A percentile compares a stretch with the other conserved stretches of the same genome.
Evolutionary conservation across 2,113 vertebrate genomes (phyloP).

Genomic region (Microcebus jonahi): DNA sequence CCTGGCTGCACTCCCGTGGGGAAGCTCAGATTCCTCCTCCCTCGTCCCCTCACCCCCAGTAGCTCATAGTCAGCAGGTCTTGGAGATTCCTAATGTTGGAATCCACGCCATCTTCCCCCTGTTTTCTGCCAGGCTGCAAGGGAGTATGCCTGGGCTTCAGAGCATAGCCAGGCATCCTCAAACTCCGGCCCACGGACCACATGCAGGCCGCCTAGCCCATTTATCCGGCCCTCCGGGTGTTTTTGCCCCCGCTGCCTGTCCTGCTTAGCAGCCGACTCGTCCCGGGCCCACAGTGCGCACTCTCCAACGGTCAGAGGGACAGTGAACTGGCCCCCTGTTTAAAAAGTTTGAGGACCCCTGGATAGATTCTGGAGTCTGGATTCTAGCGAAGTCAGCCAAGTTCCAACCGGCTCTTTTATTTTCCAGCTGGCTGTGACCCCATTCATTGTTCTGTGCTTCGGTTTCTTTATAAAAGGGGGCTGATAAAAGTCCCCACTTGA

Average conservation of each 20-base stretch:
- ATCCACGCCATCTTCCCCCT: not conserved
- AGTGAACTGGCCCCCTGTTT: no score
- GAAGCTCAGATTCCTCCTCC: not conserved
- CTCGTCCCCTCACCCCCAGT: not conserved
- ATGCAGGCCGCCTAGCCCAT: no score
- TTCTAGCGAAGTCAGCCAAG: not conserved
- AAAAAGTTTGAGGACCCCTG: no score
- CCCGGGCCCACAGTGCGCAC: no score
- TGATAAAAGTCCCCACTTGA: not conserved
- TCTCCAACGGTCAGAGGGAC: no score
- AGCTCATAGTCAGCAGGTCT: not conserved
- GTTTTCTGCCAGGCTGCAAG: not conserved
- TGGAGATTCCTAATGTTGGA: not conserved
- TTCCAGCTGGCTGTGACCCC: not conserved
- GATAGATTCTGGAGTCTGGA: not conserved
- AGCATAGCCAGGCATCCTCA: no score
- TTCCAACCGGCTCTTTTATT: not conserved
- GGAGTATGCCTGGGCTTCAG: not conserved
- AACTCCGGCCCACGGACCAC: no score
- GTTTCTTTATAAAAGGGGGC: constrained; percentile 18
- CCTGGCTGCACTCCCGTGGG: not conserved
- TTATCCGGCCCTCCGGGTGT: no score
- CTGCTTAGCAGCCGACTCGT: no score
- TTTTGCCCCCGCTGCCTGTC: no score
- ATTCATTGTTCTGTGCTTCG: not conserved